phyloP scores from a whole-genome alignment of 2,888 invertebrate species.

The Nebria brevicollis region DNA sequence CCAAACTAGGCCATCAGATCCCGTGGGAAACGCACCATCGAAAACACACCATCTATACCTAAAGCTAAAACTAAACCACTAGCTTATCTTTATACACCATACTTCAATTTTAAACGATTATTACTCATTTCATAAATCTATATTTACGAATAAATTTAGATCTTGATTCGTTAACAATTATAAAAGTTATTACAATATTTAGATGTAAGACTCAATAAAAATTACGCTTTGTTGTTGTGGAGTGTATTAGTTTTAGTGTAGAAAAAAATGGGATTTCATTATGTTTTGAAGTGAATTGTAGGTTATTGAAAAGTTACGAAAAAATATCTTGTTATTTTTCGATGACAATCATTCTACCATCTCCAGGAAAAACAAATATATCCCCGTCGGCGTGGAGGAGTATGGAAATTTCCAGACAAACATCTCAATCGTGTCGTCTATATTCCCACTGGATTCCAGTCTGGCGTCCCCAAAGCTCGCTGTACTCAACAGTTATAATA shows the following conservation, averaged over 20 bases:
- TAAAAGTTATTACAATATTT: too few relatives aligned
- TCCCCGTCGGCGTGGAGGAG: neutral
- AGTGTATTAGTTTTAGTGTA: too few relatives aligned
- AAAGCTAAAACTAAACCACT: neutral
- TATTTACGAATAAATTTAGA: too few relatives aligned
- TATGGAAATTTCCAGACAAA: slow-evolving; percentile 1
- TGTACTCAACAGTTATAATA: neutral
- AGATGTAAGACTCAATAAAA: too few relatives aligned
- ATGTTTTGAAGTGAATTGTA: too few relatives aligned
- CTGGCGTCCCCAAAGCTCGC: neutral
- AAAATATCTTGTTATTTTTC: neutral
- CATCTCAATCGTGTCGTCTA: neutral
- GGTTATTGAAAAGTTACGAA: neutral
- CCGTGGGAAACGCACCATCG: neutral
- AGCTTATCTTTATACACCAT: too few relatives aligned
- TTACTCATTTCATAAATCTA: too few relatives aligned
- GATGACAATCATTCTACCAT: neutral
- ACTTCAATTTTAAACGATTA: too few relatives aligned
- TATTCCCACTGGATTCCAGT: neutral
- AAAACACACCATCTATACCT: neutral
- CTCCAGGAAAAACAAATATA: neutral
- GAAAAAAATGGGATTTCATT: too few relatives aligned
- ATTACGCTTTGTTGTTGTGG: too few relatives aligned
- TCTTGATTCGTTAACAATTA: too few relatives aligned
- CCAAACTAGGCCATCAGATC: neutral